These are phyloP conservation scores for Altica lythri DNA, from an alignment of 2,888 invertebrate species.

Conservation along the genomic window DNA sequence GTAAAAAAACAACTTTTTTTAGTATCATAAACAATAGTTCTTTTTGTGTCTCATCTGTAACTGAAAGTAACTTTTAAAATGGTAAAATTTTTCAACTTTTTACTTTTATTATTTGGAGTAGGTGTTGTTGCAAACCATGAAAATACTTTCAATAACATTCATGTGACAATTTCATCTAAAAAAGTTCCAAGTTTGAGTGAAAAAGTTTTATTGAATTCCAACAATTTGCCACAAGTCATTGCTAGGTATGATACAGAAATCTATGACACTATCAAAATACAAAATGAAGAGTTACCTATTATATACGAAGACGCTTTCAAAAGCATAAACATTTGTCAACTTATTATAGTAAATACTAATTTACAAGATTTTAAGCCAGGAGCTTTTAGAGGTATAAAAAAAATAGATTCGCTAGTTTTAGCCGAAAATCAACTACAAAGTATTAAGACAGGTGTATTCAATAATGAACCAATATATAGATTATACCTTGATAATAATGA, in stretches of 20 bases:
- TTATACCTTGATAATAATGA: conserved; percentile 17
- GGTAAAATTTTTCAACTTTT: too few relatives aligned
- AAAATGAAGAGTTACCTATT: conserved; percentile 11
- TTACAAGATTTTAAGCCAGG: conserved; percentile 17
- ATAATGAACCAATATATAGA: conserved; percentile 3
- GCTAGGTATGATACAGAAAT: conserved; percentile 6
- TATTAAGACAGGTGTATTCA: conserved; percentile 18
- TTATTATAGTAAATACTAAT: conserved; percentile 18
- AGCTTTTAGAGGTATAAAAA: conserved; percentile 12
- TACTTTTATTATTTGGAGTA: too few relatives aligned
- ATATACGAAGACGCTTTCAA: conserved; percentile 15
- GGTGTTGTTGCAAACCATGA: neutral
- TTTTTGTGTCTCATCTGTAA: too few relatives aligned
- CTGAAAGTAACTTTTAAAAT: too few relatives aligned
- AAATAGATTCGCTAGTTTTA: conserved; percentile 15
- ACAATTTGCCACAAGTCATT: conserved; percentile 13
- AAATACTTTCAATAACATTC: conserved; percentile 3
- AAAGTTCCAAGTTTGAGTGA: conserved; percentile 6
- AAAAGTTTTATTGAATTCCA: conserved; percentile 9
- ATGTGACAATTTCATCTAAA: conserved; percentile 8
- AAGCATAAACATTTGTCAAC: conserved; percentile 1
- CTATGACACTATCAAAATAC: conserved; percentile 23
- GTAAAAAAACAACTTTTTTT: too few relatives aligned
- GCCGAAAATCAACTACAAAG: conserved; percentile 8
- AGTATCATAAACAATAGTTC: too few relatives aligned